phyloP scores from a whole-genome alignment of 2,888 invertebrate genomes.

The Imbricaverruca yamaguchii region DNA sequence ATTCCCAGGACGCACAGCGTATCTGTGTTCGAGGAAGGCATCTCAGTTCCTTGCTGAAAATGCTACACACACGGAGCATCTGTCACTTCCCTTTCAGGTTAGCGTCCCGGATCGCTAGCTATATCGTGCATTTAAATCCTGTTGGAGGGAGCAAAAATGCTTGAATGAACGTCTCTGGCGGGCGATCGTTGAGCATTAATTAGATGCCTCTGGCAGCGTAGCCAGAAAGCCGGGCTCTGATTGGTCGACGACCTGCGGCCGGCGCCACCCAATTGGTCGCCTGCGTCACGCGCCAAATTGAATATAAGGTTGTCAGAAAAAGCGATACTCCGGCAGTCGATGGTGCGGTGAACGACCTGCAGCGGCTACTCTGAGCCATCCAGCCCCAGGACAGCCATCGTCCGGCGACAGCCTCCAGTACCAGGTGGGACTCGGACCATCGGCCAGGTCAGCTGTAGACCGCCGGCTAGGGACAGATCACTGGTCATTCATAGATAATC shows the following conservation, averaged over 20 bases:
- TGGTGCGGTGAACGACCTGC: background rate
- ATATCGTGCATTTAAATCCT: background rate
- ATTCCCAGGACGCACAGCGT: too few relatives aligned
- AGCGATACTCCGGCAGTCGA: background rate
- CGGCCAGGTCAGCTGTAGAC: too few relatives aligned
- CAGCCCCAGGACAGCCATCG: background rate
- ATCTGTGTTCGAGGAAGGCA: too few relatives aligned
- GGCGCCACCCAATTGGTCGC: background rate
- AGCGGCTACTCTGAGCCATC: background rate
- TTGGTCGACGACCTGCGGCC: background rate
- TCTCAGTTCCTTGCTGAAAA: too few relatives aligned
- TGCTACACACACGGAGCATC: background rate
- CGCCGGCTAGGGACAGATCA: too few relatives aligned
- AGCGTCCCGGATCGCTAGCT: background rate
- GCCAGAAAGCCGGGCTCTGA: background rate
- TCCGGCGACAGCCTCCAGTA: background rate
- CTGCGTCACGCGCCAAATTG: background rate
- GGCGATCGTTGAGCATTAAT: background rate
- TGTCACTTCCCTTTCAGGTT: background rate
- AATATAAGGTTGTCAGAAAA: background rate
- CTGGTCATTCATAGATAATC: too few relatives aligned
- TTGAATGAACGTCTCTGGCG: background rate
- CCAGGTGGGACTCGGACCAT: too few relatives aligned
- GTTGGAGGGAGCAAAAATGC: background rate
- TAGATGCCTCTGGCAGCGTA: background rate